Percentiles rank a stretch among this genome's conserved stretches.
Conservation (phyloP, 1,140 invertebrate species). For the Marisa cornuarietis region DNA sequence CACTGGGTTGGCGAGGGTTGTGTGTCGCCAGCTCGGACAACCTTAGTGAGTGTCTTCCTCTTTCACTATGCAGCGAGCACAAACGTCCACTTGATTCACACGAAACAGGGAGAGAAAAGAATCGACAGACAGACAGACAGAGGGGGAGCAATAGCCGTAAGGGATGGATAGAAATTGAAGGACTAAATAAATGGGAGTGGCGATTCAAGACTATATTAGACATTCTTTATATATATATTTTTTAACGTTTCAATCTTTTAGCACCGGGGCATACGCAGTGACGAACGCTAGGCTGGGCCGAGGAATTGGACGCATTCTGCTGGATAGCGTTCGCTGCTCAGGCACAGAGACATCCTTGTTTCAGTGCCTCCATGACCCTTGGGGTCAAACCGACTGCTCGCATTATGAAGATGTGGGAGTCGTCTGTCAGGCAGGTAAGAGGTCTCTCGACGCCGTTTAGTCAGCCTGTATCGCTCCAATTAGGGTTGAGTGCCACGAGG, state of each 20-base stretch:
- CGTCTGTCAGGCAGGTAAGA: conserved; percentile 21
- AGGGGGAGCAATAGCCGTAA: background rate
- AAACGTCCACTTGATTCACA: too few relatives aligned
- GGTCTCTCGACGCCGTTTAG: too few relatives aligned
- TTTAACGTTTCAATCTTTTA: background rate
- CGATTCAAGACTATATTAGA: too few relatives aligned
- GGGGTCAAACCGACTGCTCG: conserved; percentile 78
- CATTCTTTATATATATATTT: too few relatives aligned
- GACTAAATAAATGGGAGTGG: background rate
- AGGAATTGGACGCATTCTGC: conserved; percentile 65
- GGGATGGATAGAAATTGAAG: background rate
- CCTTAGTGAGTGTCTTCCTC: background rate
- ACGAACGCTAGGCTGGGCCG: background rate
- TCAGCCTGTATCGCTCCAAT: too few relatives aligned
- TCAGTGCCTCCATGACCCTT: conserved; percentile 77
- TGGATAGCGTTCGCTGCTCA: conserved; percentile 77
- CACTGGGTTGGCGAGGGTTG: background rate
- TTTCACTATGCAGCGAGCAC: background rate
- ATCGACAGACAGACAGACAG: background rate
- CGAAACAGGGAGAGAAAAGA: background rate
- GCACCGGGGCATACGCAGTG: conserved; percentile 8
- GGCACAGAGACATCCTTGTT: conserved; percentile 76
- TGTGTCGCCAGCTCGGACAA: conserved; percentile 6
- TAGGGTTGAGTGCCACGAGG: too few relatives aligned
- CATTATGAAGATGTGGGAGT: conserved; percentile 71